Evolutionary conservation across 2,888 invertebrate genomes (phyloP).

Genomic region (Globia sparganii): DNA sequence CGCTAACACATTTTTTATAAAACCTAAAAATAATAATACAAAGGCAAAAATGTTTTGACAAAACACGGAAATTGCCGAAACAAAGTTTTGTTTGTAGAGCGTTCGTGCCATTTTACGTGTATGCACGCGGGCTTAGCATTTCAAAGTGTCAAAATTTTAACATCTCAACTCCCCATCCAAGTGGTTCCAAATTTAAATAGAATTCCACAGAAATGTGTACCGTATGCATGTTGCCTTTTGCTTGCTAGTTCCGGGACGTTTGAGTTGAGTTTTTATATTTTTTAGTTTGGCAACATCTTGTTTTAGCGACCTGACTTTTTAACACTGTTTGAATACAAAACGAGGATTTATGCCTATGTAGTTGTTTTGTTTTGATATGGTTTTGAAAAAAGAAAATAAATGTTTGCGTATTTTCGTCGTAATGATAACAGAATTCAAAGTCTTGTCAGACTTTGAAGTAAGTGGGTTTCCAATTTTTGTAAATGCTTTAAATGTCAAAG

Average conservation of each 20-base stretch:
- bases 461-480: not conserved
- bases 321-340: constrained; percentile 9
- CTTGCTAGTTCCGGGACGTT: not conserved
- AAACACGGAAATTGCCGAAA: constrained; percentile 47
- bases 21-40: constrained; percentile 28
- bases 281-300: constrained; percentile 9
- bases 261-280: constrained; percentile 21
- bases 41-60: constrained; percentile 51
- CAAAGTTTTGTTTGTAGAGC: constrained; percentile 51
- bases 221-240: constrained; percentile 29
- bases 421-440: not conserved
- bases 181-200: constrained; percentile 65
- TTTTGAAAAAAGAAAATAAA: not conserved
- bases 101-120: constrained; percentile 42
- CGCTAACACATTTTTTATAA: constrained; percentile 26
- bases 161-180: constrained; percentile 59
- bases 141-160: constrained; percentile 63
- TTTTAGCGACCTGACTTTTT: constrained; percentile 24
- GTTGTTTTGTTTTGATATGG: not conserved
- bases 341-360: not conserved
- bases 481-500: constrained; percentile 3
- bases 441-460: not conserved
- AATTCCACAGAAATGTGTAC: constrained; percentile 44
- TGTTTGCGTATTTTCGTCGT: not conserved
- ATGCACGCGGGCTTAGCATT: constrained; percentile 48